A percentile compares a stretch with the other conserved stretches of the same genome.
Conservation (phyloP, 1,140 invertebrate species). For the Lordiphosa stackelbergi region DNA sequence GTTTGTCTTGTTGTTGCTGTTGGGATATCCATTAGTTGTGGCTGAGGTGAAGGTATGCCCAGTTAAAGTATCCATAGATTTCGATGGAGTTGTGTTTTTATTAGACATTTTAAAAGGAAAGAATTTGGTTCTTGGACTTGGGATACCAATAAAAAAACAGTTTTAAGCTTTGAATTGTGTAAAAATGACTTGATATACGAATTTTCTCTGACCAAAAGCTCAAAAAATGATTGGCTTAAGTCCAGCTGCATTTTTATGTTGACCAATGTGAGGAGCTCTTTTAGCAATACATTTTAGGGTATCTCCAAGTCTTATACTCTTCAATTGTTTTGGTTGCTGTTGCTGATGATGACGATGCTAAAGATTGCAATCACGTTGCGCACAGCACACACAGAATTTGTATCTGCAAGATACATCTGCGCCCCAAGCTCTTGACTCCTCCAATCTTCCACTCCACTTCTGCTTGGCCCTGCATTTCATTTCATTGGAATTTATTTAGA, state of each 20-base stretch:
- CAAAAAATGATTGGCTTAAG: no score
- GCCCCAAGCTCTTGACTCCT: constrained; percentile 19
- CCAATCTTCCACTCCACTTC: constrained; percentile 8
- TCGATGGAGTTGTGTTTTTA: no score
- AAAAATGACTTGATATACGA: no score
- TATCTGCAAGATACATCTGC: constrained; percentile 67
- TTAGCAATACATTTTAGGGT: not conserved
- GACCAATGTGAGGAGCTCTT: no score
- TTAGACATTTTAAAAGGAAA: no score
- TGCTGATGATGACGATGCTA: constrained; percentile 65
- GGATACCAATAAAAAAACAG: no score
- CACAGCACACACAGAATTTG: constrained; percentile 62
- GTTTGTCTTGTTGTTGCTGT: constrained; percentile 38
- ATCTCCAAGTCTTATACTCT: not conserved
- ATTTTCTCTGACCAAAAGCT: no score
- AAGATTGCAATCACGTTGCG: constrained; percentile 73
- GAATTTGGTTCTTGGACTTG: no score
- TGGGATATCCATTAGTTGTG: constrained; percentile 26
- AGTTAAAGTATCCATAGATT: no score
- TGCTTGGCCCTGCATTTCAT: constrained; percentile 51
- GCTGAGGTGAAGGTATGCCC: constrained; percentile 1
- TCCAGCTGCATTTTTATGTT: no score
- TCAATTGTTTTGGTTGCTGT: constrained; percentile 25
- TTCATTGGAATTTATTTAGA: constrained; percentile 75
- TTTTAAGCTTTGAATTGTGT: no score